Percentiles rank a stretch among this genome's conserved stretches.
These are phyloP conservation scores for Hydra vulgaris DNA, from an alignment of 30 jellyfish, hydroid and myxozoan genomes.

Conservation along the genomic window DNA sequence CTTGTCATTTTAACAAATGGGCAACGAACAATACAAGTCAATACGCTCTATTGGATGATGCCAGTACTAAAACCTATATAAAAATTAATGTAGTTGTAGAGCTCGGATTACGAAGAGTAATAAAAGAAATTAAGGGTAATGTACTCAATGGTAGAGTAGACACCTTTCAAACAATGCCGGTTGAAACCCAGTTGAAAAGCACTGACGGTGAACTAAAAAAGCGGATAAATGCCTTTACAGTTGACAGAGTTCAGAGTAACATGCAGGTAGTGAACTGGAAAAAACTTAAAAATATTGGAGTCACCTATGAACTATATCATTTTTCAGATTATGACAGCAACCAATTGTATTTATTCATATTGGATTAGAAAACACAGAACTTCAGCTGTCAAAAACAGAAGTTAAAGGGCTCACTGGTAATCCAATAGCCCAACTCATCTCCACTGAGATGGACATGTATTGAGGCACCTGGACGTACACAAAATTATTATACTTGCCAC, in stretches of 20 bases:
- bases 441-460: constrained; percentile 5
- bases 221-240: constrained; percentile 4
- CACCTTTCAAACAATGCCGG: not conserved
- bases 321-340: not conserved
- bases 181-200: not conserved
- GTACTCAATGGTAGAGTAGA: too few species aligned
- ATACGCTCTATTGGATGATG: too few species aligned
- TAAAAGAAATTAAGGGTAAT: too few species aligned
- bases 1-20: constrained; percentile 4
- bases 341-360: not conserved
- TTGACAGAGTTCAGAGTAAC: not conserved
- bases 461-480: constrained; percentile 4
- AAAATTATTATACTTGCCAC: not conserved
- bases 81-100: too few species aligned
- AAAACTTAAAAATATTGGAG: not conserved
- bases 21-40: not conserved
- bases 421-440: not conserved
- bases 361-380: not conserved
- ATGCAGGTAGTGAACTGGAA: constrained; percentile 1
- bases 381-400: too few species aligned
- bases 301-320: not conserved
- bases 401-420: not conserved
- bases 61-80: too few species aligned
- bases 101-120: too few species aligned
- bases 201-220: not conserved